These are phyloP conservation scores for Himantopus leucocephalus DNA, from an alignment of 2,113 vertebrate genomes.

Conservation along the genomic window DNA sequence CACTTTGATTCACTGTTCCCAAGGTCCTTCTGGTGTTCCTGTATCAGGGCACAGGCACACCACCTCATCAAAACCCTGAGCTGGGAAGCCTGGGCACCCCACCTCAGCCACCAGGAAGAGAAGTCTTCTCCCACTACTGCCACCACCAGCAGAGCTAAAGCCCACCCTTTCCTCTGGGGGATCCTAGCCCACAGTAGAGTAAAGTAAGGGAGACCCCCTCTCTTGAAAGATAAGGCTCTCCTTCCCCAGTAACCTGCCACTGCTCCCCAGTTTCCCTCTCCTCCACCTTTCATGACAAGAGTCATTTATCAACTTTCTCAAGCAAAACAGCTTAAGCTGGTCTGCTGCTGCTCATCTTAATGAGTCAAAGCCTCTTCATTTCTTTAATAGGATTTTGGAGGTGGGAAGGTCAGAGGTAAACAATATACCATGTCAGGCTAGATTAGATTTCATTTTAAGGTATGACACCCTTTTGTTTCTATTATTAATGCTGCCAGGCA, in stretches of 20 bases:
- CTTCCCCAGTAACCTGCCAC: background rate
- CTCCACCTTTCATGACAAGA: background rate
- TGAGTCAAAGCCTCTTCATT: background rate
- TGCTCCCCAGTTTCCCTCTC: background rate
- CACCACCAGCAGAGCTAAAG: background rate
- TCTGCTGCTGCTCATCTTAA: constrained; percentile 6
- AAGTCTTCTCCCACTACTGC: background rate
- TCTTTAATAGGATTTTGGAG: background rate
- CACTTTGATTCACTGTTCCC: background rate
- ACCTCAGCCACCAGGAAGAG: background rate
- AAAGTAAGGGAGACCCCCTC: background rate
- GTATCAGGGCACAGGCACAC: background rate
- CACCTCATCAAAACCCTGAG: background rate
- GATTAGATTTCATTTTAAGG: background rate
- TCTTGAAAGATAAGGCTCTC: background rate
- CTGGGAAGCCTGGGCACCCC: background rate
- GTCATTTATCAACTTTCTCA: constrained; percentile 4
- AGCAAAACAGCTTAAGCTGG: constrained; percentile 18
- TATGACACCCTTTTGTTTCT: background rate
- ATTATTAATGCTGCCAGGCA: background rate
- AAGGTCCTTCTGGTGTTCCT: background rate
- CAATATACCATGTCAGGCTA: background rate
- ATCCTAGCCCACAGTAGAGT: background rate
- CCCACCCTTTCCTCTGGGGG: background rate
- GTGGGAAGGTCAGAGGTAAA: constrained; percentile 16